Evolutionary conservation across 2,113 vertebrate species (phyloP), one percentile per base, ranked within the genome.

Genomic region (Pimephales promelas): DNA sequence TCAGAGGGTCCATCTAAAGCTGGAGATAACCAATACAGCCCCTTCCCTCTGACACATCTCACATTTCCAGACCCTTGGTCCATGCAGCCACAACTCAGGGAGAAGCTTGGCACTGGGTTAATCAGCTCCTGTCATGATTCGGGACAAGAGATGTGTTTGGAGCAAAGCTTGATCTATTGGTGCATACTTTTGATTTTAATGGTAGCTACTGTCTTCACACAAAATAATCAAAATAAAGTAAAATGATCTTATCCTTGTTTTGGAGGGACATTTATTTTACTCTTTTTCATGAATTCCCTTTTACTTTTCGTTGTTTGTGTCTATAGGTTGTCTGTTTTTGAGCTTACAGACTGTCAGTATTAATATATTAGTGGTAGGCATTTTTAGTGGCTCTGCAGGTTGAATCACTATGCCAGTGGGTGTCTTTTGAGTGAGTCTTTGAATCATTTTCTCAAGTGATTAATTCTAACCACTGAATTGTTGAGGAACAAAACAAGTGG

Each of bases 11-110:
- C 81, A 73, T 87, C 71, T 83, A 81, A 78, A 85, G 84, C 85
- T 81, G 70, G 75, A 83, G 90, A 91, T 92, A 92, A 93, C 91
- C 87, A 88, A 91, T 91, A 90, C 90, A 89, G 89, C 91, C 89
- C 90, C 91, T 92, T 91, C 83, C 49, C 80, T 82, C 84, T 74
- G 54, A 14, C 85, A 88, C 86, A 24, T 70, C 57, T 81, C 81
- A 56, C 7, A 52, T 49, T 75, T 89, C 87, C 89, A 90, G 87
- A 90, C 92, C 92, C 87, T 16, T 78, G 86, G 91, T 92, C 92
- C 92, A 45, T 14, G 22, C 40, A 92, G 86, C 70, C 86, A 88
- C 36, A 87, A 86, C 90, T 84, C 49, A 86, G 89, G 87, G 87
- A 70, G 31, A 73, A 22, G 59, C 68, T 75, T 36, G 57, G 10